Evolutionary conservation across 2,888 invertebrate genomes (phyloP).

Genomic region (Malacosoma neustria): DNA sequence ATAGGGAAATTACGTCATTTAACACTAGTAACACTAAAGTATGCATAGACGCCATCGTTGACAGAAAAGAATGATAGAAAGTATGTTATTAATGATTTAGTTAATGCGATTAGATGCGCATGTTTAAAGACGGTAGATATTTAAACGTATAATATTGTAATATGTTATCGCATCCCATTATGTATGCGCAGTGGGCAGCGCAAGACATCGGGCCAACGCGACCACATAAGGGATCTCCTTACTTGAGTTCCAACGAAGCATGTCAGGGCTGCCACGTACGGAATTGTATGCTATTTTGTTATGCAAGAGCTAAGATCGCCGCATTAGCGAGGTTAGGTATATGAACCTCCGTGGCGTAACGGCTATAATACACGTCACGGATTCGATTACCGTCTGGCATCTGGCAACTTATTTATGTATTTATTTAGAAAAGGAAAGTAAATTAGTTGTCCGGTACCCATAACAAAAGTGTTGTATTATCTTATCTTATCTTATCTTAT

Average conservation of each 20-base stretch:
- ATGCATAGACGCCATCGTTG: not conserved
- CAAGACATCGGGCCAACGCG: slow-evolving; percentile 29
- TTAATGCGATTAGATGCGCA: slow-evolving; percentile 13
- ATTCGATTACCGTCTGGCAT: no score
- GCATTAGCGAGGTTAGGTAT: slow-evolving; percentile 21
- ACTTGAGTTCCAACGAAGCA: slow-evolving; percentile 45
- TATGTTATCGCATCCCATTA: slow-evolving; percentile 20
- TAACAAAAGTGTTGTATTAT: no score
- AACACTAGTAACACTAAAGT: no score
- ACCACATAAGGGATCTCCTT: slow-evolving; percentile 51
- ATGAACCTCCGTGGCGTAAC: no score
- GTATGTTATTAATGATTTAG: slow-evolving; percentile 19
- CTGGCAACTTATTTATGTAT: no score
- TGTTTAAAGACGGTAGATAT: slow-evolving; percentile 20
- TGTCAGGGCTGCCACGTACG: slow-evolving; percentile 64
- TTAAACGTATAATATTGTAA: slow-evolving; percentile 15
- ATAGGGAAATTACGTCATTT: no score
- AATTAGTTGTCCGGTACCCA: no score
- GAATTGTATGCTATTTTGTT: slow-evolving; percentile 49
- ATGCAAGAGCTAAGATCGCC: slow-evolving; percentile 33
- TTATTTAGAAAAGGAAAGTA: no score
- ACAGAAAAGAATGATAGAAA: slow-evolving; percentile 24
- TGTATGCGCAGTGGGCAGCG: slow-evolving; percentile 20
- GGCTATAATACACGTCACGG: no score
- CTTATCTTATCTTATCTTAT: no score